phyloP scores from a whole-genome alignment of 1,140 invertebrate genomes.

The Rhyzopertha dominica region DNA sequence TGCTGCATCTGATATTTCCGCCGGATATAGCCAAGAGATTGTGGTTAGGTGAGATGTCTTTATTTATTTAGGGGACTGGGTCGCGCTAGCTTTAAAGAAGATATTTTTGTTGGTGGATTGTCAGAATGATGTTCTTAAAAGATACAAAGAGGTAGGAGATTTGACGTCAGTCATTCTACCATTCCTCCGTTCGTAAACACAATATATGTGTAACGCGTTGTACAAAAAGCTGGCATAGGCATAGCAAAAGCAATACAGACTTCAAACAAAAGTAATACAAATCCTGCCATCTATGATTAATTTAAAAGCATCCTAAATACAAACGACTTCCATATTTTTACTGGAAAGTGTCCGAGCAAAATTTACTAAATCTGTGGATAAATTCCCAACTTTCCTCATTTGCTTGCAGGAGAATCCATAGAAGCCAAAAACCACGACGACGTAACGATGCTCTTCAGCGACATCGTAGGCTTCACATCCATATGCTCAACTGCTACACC shows the following conservation, averaged over 20 bases:
- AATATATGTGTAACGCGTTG: too few relatives aligned
- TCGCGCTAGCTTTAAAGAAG: neutral
- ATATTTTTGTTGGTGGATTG: neutral
- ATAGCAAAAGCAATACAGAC: too few relatives aligned
- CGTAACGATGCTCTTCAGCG: constrained; percentile 91
- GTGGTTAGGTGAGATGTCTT: constrained; percentile 69
- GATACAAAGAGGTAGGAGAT: neutral
- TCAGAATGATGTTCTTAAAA: neutral
- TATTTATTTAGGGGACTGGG: constrained; percentile 3
- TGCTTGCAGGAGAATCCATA: constrained; percentile 69
- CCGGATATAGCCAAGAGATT: constrained; percentile 87
- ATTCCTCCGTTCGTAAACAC: too few relatives aligned
- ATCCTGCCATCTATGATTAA: too few relatives aligned
- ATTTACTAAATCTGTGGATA: too few relatives aligned
- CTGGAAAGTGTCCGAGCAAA: too few relatives aligned
- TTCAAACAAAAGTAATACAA: too few relatives aligned
- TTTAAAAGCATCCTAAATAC: too few relatives aligned
- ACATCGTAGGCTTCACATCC: constrained; percentile 94
- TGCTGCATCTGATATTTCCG: constrained; percentile 91
- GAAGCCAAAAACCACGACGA: constrained; percentile 87
- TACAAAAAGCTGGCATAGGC: too few relatives aligned
- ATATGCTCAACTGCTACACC: constrained; percentile 87
- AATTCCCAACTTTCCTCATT: too few relatives aligned
- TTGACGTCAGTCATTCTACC: too few relatives aligned
- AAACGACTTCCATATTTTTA: too few relatives aligned